Conservation (phyloP, 2,113 vertebrate genomes). For the Tor tambroides region DNA sequence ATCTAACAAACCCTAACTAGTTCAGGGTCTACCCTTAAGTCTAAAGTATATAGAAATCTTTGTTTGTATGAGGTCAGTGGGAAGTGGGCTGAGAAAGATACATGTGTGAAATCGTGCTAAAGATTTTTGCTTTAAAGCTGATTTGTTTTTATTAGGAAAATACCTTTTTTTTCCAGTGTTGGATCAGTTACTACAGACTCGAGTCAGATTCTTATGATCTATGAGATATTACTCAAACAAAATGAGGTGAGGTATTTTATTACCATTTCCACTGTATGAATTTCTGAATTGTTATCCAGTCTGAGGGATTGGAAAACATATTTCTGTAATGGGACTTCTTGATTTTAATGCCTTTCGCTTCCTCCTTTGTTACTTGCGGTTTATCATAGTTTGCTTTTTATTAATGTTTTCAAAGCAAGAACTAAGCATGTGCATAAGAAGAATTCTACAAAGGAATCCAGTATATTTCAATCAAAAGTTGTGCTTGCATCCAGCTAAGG, state of each 20-base stretch:
- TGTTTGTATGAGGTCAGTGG: not conserved
- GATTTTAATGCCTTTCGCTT: not conserved
- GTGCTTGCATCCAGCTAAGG: not conserved
- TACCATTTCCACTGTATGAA: not conserved
- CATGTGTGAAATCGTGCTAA: not conserved
- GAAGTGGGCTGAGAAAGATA: not conserved
- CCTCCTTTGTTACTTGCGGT: conserved; percentile 22
- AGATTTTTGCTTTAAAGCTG: not conserved
- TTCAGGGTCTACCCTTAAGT: not conserved
- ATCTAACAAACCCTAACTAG: not conserved
- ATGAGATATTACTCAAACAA: not conserved
- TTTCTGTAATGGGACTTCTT: not conserved
- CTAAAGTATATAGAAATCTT: not conserved
- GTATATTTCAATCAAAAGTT: conserved; percentile 30
- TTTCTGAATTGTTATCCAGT: not conserved
- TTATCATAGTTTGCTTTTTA: conserved; percentile 54
- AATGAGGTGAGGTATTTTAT: not conserved
- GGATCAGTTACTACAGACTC: not conserved
- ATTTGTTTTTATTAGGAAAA: not conserved
- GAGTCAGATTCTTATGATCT: not conserved
- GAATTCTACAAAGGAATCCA: conserved; percentile 31
- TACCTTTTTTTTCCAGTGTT: not conserved
- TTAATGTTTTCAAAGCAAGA: conserved; percentile 47
- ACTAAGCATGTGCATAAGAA: conserved; percentile 11
- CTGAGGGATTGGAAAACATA: not conserved